Percentiles rank a stretch among this genome's conserved stretches.
Evolutionary conservation across 2,888 invertebrate species (phyloP).

Genomic region (Chrysomela aeneicollis): DNA sequence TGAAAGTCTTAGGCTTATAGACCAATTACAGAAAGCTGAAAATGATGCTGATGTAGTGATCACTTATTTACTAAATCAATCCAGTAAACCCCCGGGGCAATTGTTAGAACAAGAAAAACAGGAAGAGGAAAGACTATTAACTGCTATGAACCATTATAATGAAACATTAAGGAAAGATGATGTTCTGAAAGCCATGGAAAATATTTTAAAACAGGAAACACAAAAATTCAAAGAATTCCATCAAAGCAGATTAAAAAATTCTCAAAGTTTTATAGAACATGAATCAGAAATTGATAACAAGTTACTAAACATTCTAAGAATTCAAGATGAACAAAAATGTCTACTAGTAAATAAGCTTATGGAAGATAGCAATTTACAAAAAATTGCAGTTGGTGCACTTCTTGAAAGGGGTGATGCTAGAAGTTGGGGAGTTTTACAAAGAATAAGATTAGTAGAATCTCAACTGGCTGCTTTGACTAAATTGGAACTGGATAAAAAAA

Average conservation of each 20-base stretch:
- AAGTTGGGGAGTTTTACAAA: constrained; percentile 79
- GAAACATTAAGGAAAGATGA: constrained; percentile 71
- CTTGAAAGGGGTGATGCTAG: constrained; percentile 77
- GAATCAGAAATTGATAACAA: constrained; percentile 71
- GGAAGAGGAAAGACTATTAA: constrained; percentile 72
- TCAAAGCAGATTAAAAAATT: constrained; percentile 64
- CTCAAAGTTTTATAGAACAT: constrained; percentile 71
- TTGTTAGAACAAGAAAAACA: constrained; percentile 72
- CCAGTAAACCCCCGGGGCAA: constrained; percentile 70
- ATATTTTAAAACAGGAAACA: constrained; percentile 72
- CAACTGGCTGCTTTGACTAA: constrained; percentile 76
- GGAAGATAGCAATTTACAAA: constrained; percentile 76
- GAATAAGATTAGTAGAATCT: constrained; percentile 75
- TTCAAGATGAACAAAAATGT: constrained; percentile 69
- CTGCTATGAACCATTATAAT: constrained; percentile 66
- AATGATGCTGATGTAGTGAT: constrained; percentile 73
- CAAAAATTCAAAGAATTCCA: constrained; percentile 71
- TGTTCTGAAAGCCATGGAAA: constrained; percentile 76
- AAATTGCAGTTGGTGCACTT: constrained; percentile 74
- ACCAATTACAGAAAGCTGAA: constrained; percentile 70
- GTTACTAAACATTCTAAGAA: constrained; percentile 67
- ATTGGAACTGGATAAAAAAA: constrained; percentile 76
- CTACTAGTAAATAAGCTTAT: constrained; percentile 69
- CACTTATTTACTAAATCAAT: constrained; percentile 69
- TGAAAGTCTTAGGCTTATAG: constrained; percentile 68